A percentile compares a stretch with the other conserved stretches of the same genome.
phyloP scores from a whole-genome alignment of 1,140 invertebrate genomes.

The Pemphigus obesinymphae region DNA sequence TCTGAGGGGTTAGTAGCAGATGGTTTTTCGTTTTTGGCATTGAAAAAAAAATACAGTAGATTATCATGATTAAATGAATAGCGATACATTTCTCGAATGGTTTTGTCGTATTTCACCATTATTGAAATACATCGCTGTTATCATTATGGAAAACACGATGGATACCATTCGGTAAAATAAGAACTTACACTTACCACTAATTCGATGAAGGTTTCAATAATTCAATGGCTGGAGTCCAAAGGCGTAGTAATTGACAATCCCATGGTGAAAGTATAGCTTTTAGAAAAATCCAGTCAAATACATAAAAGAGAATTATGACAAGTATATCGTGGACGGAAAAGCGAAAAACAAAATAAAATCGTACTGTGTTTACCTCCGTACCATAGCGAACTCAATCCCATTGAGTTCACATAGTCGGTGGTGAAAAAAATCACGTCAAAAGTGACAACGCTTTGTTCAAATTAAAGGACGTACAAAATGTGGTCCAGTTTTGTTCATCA shows the following conservation, averaged over 20 bases:
- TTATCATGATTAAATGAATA: background rate
- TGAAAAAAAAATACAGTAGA: background rate
- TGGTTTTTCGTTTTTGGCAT: background rate
- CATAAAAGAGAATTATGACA: background rate
- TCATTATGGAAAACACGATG: no score
- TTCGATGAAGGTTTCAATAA: background rate
- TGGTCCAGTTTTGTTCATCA: background rate
- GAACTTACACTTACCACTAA: background rate
- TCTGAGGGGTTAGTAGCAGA: background rate
- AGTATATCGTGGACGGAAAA: background rate
- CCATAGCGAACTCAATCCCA: background rate
- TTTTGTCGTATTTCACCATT: background rate
- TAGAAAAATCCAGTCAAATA: background rate
- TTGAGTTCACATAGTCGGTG: background rate
- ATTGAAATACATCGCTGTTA: background rate
- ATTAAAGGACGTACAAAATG: background rate
- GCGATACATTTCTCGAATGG: background rate
- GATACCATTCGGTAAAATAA: background rate
- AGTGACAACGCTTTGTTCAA: background rate
- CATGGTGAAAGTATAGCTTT: background rate
- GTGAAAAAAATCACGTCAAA: background rate
- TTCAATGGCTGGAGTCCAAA: background rate
- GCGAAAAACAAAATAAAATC: background rate
- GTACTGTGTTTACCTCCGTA: background rate
- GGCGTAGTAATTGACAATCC: background rate